Percentiles rank a stretch among this genome's conserved stretches.
Evolutionary conservation across 1,140 invertebrate genomes (phyloP).

Genomic region (Probaryconus sp.): DNA sequence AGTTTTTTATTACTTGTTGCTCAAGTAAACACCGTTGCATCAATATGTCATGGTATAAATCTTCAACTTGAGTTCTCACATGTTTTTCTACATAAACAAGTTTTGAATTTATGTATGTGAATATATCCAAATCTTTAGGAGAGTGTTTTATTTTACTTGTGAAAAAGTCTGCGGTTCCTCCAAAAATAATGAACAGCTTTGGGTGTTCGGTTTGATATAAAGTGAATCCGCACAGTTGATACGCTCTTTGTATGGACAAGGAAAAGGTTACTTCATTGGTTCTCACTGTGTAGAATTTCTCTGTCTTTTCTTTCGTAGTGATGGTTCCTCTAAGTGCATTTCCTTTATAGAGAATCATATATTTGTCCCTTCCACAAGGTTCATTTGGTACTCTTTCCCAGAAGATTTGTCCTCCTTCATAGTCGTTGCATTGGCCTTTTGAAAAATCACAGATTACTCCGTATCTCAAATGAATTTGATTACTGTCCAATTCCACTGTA

Average conservation of each 20-base stretch:
- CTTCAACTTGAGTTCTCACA: slow-evolving; percentile 16
- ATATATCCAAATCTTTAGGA: too few species aligned
- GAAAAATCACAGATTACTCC: slow-evolving; percentile 13
- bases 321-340: background rate
- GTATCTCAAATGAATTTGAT: slow-evolving; percentile 23
- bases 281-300: slow-evolving; percentile 21
- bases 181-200: slow-evolving; percentile 52
- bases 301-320: background rate
- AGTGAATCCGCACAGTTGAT: slow-evolving; percentile 22
- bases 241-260: background rate
- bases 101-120: slow-evolving; percentile 51
- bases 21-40: slow-evolving; percentile 4
- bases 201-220: slow-evolving; percentile 53
- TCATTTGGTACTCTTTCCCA: slow-evolving; percentile 23
- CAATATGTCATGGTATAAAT: slow-evolving; percentile 23
- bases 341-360: slow-evolving; percentile 6
- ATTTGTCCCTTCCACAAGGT: slow-evolving; percentile 8
- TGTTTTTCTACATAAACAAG: slow-evolving; percentile 52
- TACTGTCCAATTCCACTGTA: slow-evolving; percentile 6
- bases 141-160: too few species aligned
- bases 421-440: slow-evolving; percentile 21
- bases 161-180: too few species aligned
- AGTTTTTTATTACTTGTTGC: slow-evolving; percentile 18
- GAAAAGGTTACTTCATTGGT: slow-evolving; percentile 37
- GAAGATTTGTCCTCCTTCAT: slow-evolving; percentile 32